phyloP scores from a whole-genome alignment of 2,888 invertebrate species.

The Tipula unca region DNA sequence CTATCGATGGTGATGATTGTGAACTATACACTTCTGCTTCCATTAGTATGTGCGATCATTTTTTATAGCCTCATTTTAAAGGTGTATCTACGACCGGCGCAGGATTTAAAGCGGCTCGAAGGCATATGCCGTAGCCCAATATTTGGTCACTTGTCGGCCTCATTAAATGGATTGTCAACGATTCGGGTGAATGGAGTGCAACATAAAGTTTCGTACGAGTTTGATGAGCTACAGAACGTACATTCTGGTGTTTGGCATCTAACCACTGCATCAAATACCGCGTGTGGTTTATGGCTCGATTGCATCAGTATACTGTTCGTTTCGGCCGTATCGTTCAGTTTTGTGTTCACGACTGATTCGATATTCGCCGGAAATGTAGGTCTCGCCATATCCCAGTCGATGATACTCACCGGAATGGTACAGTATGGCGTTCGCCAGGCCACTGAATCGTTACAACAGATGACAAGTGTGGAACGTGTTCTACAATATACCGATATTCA shows the following conservation, averaged over 20 bases:
- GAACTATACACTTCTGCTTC: slow-evolving; percentile 57
- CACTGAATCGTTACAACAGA: slow-evolving; percentile 60
- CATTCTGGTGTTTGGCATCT: slow-evolving; percentile 41
- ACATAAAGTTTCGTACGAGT: slow-evolving; percentile 60
- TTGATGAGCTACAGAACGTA: slow-evolving; percentile 60
- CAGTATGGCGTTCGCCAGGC: slow-evolving; percentile 61
- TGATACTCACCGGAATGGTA: slow-evolving; percentile 62
- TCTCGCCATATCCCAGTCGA: slow-evolving; percentile 57
- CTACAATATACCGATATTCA: slow-evolving; percentile 63
- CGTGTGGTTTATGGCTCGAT: slow-evolving; percentile 70
- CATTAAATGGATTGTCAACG: slow-evolving; percentile 76
- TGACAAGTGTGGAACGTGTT: slow-evolving; percentile 65
- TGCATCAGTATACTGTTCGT: slow-evolving; percentile 59
- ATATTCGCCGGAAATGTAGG: slow-evolving; percentile 61
- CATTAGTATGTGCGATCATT: slow-evolving; percentile 54
- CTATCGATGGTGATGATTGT: slow-evolving; percentile 62
- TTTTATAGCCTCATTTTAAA: slow-evolving; percentile 55
- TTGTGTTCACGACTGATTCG: slow-evolving; percentile 48
- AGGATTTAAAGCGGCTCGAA: slow-evolving; percentile 65
- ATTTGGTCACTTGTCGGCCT: slow-evolving; percentile 82
- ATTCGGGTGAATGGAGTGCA: slow-evolving; percentile 72
- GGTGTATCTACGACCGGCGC: slow-evolving; percentile 63
- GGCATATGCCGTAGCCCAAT: slow-evolving; percentile 80
- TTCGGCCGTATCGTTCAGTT: slow-evolving; percentile 53
- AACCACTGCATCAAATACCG: slow-evolving; percentile 40